Percentiles rank a stretch among this genome's conserved stretches.
Conservation (phyloP, 2,113 vertebrate genomes). For the Pelusios castaneus region DNA sequence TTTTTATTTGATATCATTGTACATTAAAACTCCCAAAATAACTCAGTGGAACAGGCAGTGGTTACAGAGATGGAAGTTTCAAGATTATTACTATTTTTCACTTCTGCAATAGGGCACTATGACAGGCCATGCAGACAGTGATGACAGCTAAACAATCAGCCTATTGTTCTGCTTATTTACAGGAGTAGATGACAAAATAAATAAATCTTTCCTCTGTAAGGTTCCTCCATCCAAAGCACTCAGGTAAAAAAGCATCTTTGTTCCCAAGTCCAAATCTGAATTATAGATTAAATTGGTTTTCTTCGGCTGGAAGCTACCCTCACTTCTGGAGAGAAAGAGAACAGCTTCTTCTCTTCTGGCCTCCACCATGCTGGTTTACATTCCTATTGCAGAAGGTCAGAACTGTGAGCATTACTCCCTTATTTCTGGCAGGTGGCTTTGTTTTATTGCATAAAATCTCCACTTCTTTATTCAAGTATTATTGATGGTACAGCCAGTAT, state of each 20-base stretch:
- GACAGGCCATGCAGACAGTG: neutral
- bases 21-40: neutral
- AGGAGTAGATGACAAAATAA: neutral
- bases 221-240: fast-evolving
- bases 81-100: constrained; percentile 14
- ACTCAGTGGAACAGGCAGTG: neutral
- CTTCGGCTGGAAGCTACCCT: neutral
- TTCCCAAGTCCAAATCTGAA: neutral
- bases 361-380: neutral
- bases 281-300: neutral
- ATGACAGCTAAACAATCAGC: constrained; percentile 1
- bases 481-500: neutral
- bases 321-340: neutral
- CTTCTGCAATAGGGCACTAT: neutral
- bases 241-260: neutral
- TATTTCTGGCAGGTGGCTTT: neutral
- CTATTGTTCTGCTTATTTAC: neutral
- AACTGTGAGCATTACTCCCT: neutral
- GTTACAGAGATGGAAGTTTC: constrained; percentile 19
- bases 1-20: neutral
- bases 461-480: fast-evolving
- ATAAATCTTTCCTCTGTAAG: neutral
- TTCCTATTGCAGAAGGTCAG: neutral
- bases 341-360: neutral
- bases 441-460: neutral